Evolutionary conservation across 1,140 invertebrate genomes (phyloP), one percentile per base, ranked within the genome.

Genomic region (Drosophila pseudoobscura): DNA sequence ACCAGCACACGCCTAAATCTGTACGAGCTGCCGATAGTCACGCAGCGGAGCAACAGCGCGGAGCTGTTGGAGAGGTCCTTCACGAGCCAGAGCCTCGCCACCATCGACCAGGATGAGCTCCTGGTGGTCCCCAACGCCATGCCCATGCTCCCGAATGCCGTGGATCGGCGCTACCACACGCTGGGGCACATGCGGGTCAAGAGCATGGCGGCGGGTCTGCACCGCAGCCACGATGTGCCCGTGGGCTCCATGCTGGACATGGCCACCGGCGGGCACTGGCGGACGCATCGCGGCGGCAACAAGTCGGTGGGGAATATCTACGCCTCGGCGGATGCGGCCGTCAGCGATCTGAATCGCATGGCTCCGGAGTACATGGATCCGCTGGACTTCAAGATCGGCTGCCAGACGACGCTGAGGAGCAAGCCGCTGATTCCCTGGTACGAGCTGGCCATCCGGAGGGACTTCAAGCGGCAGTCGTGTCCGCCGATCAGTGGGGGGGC

Each of bases 361-460:
- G 90, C 87, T 6, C 83, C 89, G 8, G 90, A 91, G 47, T 91
- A 91, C 50, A 78, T 89, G 68, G 91, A 92, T 77, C 91, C 91
- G 6, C 53, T 92, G 82, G 93, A 94, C 77, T 93, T 93, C n/a
- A 94, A 94, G 90, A 92, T 94, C 41, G 93, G 93, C 26, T 94
- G 93, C 64, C 93, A 94, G 88, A 94, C 93, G 1, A 94, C 94
- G n/a, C 75, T 94, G 35, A 83, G 94, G 39, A 92, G 93, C 3
- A 93, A 94, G 62, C 94, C 94, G 17, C 92, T 94, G 49, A 94
- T 97, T 45, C 96, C 96, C 0, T 97, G 96, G 96, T 97, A 96
- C 95, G 96, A 97, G 91, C 90, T 97, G 51, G 96, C 96, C 17
- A 96, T 96, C 11, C 94, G 94, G 65, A 94, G 95, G 59, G 91